Percentiles rank a stretch among this genome's conserved stretches.
phyloP scores from a whole-genome alignment of 2,797 vertebrate species.

The Intellagama lesueurii region DNA sequence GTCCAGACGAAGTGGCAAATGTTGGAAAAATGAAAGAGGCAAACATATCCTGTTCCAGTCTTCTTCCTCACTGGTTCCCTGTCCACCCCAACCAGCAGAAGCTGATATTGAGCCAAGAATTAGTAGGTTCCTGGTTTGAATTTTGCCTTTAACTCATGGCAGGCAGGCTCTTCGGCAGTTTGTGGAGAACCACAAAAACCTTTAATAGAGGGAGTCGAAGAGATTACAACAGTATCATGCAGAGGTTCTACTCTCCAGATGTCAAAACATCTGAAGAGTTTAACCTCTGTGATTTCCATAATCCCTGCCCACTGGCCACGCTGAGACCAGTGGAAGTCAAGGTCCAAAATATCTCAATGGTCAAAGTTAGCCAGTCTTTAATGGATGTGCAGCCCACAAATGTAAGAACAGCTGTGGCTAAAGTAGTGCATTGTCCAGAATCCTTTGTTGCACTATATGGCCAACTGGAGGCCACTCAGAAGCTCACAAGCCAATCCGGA shows the following conservation, averaged over 20 bases:
- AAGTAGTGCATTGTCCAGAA: not conserved
- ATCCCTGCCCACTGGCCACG: no score
- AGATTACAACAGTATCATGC: not conserved
- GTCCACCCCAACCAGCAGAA: not conserved
- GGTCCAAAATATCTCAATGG: no score
- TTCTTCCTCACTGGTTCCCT: not conserved
- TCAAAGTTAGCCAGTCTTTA: not conserved
- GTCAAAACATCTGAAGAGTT: not conserved
- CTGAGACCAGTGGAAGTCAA: no score
- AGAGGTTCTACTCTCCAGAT: not conserved
- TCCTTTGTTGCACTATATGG: not conserved
- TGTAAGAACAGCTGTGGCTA: not conserved
- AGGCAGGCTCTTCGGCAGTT: not conserved
- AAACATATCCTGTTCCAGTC: not conserved
- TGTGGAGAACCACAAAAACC: not conserved
- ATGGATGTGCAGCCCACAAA: not conserved
- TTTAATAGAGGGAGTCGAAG: no score
- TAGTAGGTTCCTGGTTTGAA: no score
- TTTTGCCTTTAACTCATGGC: not conserved
- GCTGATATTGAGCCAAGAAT: not conserved
- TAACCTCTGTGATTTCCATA: no score
- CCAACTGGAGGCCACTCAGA: not conserved
- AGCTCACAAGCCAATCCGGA: not conserved
- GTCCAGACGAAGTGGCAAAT: not conserved
- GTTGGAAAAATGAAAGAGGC: not conserved